Evolutionary conservation across 2,797 vertebrate genomes (phyloP).

Genomic region (Molossus molossus): DNA sequence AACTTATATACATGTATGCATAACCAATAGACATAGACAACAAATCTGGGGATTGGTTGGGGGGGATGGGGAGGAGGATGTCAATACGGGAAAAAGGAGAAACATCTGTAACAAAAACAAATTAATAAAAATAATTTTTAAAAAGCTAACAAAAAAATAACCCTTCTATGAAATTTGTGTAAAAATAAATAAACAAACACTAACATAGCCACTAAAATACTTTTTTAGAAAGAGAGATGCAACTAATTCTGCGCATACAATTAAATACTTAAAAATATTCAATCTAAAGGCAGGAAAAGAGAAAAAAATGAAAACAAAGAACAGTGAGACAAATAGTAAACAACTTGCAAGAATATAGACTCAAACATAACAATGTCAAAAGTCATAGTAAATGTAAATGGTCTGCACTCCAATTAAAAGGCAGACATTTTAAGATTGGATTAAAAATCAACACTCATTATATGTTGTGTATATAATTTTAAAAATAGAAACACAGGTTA

Average conservation of each 20-base stretch:
- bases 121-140: too few species aligned
- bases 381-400: constrained; percentile 23
- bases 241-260: constrained; percentile 34
- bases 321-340: neutral
- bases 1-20: too few species aligned
- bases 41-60: too few species aligned
- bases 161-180: too few species aligned
- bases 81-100: too few species aligned
- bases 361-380: neutral
- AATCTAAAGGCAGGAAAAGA: neutral
- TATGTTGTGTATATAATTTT: neutral
- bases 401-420: neutral
- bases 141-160: too few species aligned
- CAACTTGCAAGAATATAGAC: neutral
- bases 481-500: neutral
- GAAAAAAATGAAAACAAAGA: neutral
- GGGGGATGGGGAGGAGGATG: too few species aligned
- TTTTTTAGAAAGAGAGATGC: neutral
- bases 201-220: neutral
- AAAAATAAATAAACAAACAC: neutral
- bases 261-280: neutral
- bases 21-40: too few species aligned
- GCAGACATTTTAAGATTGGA: neutral
- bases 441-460: neutral
- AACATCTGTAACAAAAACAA: too few species aligned